Evolutionary conservation across 2,797 vertebrate species (phyloP), one percentile per base, ranked within the genome.

Genomic region (Pelobates cultripes): DNA sequence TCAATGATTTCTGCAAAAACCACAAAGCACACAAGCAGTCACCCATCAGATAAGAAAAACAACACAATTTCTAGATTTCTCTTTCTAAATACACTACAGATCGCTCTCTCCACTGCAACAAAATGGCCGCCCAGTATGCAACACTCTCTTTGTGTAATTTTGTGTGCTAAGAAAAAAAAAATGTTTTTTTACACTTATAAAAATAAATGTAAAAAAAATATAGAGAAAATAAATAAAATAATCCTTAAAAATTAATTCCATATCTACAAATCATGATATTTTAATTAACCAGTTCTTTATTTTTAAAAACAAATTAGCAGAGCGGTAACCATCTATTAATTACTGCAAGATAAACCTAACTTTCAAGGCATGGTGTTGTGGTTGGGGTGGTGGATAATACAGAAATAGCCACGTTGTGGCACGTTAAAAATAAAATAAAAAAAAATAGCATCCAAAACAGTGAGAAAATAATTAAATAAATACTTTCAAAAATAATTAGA

Each of bases 241-340:
- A 42, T 12, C 1, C 14, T 4, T 57, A 57, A 57, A 57, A 51
- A 14, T 14, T 3, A 57, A 12, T 14, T 15, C 55, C 55, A 51
- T 14, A 12, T 12, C 9, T 57, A 57, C 4, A 57, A 12, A 57
- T 57, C 55, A 12, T 12, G 14, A 15, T 1, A 57, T 68, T 68
- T 42, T 14, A 70, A 70, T 70, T 70, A 45, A n/a, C 4, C 68
- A 70, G 40, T 69, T 45, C 47, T 51, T 51, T 94, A 94, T 95
- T 51, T 51, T 94, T 94, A 95, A 96, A 97, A 95, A 95, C 96
- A 96, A 28, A 95, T 93, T 95, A 95, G 92, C 94, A 92, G 94
- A 96, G 94, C 95, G 94, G 92, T 92, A 95, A 94, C 94, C 96
- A 97, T 97, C 96, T 97, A 95, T 95, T 97, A 95, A 97, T 97